Percentiles rank a stretch among this genome's conserved stretches.
Evolutionary conservation across 2,113 vertebrate species (phyloP).

Genomic region (Pachyramphus minor): DNA sequence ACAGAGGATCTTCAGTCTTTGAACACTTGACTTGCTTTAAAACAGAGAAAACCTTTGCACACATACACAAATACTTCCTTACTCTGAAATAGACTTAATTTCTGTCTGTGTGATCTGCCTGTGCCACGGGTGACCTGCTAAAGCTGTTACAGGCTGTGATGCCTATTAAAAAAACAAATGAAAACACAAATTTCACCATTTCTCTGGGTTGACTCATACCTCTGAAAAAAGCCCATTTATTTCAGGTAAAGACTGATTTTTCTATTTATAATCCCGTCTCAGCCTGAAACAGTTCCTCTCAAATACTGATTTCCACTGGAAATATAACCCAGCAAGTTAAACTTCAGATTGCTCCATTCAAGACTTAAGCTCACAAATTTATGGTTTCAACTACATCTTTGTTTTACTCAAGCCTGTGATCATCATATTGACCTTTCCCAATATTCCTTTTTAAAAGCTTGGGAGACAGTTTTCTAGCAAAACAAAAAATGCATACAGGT

Average conservation of each 20-base stretch:
- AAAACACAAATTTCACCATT: not conserved
- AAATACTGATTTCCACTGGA: not conserved
- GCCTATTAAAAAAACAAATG: not conserved
- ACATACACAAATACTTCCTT: not conserved
- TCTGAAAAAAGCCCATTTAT: not conserved
- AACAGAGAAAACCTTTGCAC: not conserved
- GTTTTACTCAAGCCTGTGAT: not conserved
- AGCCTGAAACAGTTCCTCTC: not conserved
- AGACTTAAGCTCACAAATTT: not conserved
- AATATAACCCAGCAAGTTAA: not conserved
- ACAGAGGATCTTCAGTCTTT: not conserved
- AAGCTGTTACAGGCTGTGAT: not conserved
- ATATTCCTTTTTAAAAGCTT: not conserved
- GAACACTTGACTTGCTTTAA: not conserved
- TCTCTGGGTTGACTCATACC: not conserved
- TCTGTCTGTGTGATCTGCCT: not conserved
- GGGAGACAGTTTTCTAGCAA: not conserved
- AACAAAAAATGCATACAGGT: rapidly evolving
- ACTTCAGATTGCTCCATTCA: not conserved
- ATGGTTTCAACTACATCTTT: not conserved
- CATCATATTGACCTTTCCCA: not conserved
- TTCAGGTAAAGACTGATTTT: not conserved
- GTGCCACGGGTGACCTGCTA: not conserved
- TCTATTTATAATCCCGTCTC: not conserved
- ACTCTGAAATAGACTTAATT: not conserved